Conservation (phyloP, 2,797 vertebrate species). For the Streptopelia turtur region DNA sequence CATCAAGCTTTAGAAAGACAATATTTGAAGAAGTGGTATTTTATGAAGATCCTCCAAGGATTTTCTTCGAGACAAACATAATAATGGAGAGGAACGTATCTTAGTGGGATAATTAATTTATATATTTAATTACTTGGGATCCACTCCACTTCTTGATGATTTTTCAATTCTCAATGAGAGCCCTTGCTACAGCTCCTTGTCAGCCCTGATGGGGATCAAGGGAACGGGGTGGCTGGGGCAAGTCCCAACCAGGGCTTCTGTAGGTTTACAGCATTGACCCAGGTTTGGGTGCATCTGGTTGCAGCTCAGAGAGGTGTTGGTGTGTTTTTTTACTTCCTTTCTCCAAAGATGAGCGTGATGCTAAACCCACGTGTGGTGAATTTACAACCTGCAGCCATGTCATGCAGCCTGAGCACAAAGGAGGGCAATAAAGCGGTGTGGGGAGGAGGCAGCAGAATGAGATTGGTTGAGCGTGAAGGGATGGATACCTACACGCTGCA, state of each 20-base stretch:
- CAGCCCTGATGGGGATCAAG: background rate
- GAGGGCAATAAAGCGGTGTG: accelerated
- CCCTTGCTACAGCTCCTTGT: background rate
- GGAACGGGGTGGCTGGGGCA: accelerated
- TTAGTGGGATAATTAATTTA: slow-evolving; percentile 83
- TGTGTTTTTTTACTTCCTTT: background rate
- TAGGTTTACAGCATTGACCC: background rate
- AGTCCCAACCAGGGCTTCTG: no score
- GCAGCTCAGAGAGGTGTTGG: background rate
- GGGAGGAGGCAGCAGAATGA: accelerated
- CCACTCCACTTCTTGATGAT: slow-evolving; percentile 55
- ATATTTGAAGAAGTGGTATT: slow-evolving; percentile 55
- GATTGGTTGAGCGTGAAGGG: background rate
- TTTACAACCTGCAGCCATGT: background rate
- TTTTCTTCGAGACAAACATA: slow-evolving; percentile 68
- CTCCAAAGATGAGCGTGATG: accelerated
- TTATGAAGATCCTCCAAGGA: slow-evolving; percentile 69
- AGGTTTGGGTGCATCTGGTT: background rate
- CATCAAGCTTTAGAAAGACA: slow-evolving; percentile 70
- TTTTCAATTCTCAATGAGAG: slow-evolving; percentile 52
- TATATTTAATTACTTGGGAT: slow-evolving; percentile 83
- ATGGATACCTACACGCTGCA: no score
- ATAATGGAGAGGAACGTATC: slow-evolving; percentile 77
- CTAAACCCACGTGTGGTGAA: accelerated
- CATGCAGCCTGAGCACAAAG: background rate